phyloP scores from a whole-genome alignment of 2,113 vertebrate species.

The Callipepla californica region DNA sequence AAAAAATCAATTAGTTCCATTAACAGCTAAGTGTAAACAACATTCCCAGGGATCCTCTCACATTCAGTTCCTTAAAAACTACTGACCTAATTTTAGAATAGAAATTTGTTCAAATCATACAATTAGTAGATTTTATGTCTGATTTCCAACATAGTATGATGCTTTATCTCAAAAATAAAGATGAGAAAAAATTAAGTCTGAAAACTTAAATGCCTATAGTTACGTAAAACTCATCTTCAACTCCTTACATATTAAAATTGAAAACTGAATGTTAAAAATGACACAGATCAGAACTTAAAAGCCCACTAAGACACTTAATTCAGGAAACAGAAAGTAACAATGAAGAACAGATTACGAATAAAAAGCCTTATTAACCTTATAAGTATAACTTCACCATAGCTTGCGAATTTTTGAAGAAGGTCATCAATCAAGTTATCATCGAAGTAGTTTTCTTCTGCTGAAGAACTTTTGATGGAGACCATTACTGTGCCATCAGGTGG shows the following conservation, averaged over 20 bases:
- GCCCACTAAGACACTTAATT: neutral
- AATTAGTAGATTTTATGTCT: neutral
- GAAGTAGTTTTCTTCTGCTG: conserved; percentile 88
- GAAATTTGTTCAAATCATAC: neutral
- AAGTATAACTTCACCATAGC: conserved; percentile 95
- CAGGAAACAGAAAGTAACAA: neutral
- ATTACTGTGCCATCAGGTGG: conserved; percentile 95
- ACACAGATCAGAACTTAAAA: neutral
- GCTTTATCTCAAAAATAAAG: neutral
- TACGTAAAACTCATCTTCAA: neutral
- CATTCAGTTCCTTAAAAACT: neutral
- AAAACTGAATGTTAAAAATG: neutral
- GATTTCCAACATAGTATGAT: neutral
- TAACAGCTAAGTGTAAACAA: neutral
- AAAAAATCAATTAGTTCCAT: neutral
- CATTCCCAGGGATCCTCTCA: neutral
- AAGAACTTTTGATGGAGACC: conserved; percentile 89
- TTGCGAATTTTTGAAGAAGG: conserved; percentile 91
- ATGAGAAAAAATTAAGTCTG: neutral
- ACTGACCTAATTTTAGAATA: neutral
- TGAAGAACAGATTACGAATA: neutral
- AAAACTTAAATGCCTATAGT: neutral
- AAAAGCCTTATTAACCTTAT: conserved; percentile 85
- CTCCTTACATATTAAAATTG: neutral
- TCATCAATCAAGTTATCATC: conserved; percentile 94